Evolutionary conservation across 2,113 vertebrate genomes (phyloP).

Genomic region (Coturnix japonica): DNA sequence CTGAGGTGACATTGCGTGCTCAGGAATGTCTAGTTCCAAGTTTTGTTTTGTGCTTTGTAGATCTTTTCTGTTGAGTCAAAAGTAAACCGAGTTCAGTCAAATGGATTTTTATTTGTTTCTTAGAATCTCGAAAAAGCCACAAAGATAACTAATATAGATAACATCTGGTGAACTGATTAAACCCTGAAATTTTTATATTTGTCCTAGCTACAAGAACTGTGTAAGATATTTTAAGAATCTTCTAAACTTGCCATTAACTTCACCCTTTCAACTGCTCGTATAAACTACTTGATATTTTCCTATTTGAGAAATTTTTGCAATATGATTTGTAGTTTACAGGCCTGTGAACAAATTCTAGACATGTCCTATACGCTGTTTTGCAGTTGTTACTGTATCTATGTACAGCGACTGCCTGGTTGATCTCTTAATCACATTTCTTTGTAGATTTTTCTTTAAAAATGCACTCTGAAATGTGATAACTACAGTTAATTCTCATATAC

Average conservation of each 20-base stretch:
- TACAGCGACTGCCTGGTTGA: neutral
- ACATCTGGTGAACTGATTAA: neutral
- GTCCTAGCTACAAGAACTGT: neutral
- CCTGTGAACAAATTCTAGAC: neutral
- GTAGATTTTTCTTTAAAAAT: slow-evolving; percentile 1
- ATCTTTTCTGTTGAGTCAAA: neutral
- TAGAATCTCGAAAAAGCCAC: neutral
- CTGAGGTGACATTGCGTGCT: neutral
- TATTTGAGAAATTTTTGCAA: neutral
- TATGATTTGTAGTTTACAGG: neutral
- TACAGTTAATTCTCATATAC: neutral
- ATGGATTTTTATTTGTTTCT: slow-evolving; percentile 30
- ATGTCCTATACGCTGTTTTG: neutral
- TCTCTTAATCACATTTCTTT: neutral
- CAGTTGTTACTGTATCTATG: neutral
- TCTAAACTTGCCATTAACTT: neutral
- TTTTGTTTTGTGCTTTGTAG: neutral
- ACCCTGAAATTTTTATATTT: neutral
- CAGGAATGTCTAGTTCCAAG: neutral
- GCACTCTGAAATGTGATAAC: neutral
- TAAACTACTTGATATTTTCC: neutral
- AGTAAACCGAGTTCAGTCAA: neutral
- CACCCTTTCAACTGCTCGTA: neutral
- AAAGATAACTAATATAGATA: neutral
- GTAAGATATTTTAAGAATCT: neutral